These are phyloP conservation scores for Physella acuta DNA, from an alignment of 1,140 invertebrate genomes.

Conservation along the genomic window DNA sequence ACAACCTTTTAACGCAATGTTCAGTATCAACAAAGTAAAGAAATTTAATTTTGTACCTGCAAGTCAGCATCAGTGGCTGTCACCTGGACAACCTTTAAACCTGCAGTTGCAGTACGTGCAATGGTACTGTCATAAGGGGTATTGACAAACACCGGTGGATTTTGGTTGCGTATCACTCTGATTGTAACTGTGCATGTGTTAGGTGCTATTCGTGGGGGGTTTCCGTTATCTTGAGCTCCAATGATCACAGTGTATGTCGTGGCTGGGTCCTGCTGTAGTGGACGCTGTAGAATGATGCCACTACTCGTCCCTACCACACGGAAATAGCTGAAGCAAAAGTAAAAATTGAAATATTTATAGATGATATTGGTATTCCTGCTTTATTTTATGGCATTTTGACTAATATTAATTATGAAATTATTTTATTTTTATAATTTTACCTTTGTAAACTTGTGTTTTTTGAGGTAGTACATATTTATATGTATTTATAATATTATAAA, in stretches of 20 bases:
- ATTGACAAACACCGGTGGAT: constrained; percentile 56
- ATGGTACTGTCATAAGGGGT: constrained; percentile 52
- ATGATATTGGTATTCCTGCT: too few relatives aligned
- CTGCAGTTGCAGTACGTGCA: constrained; percentile 23
- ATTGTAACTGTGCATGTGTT: constrained; percentile 73
- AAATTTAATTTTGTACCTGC: too few relatives aligned
- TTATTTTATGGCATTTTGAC: too few relatives aligned
- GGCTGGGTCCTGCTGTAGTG: background rate
- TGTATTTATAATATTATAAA: too few relatives aligned
- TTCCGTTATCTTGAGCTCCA: background rate
- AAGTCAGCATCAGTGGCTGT: constrained; percentile 14
- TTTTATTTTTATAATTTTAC: too few relatives aligned
- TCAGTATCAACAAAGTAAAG: too few relatives aligned
- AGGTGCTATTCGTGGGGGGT: background rate
- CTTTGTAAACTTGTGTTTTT: too few relatives aligned
- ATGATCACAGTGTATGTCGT: background rate
- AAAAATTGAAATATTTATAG: background rate
- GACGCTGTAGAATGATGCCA: constrained; percentile 8
- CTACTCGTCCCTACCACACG: background rate
- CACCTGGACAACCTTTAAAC: constrained; percentile 18
- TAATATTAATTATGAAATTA: too few relatives aligned
- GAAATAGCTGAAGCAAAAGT: background rate
- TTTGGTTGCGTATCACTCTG: constrained; percentile 76
- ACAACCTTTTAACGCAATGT: too few relatives aligned
- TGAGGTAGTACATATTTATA: too few relatives aligned